These are phyloP conservation scores for Oxyscelio sp. DNA, from an alignment of 2,888 invertebrate genomes.

Conservation along the genomic window DNA sequence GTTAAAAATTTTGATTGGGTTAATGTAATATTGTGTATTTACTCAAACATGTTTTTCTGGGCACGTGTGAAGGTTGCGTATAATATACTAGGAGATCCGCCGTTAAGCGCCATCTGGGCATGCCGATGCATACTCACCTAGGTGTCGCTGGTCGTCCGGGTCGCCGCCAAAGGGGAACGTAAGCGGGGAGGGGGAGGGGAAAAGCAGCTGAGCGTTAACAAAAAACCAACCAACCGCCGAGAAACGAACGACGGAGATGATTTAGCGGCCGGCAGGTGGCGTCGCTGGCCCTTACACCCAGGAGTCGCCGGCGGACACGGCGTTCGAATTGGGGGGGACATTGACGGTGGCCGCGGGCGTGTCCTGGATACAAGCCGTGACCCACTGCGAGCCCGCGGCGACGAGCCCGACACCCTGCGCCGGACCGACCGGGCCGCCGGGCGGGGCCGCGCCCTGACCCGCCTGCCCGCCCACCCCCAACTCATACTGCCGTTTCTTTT, in stretches of 20 bases:
- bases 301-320: slow-evolving; percentile 83
- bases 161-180: slow-evolving; percentile 21
- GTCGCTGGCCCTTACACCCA: too few relatives aligned
- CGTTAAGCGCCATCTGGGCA: neutral
- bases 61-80: neutral
- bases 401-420: slow-evolving; percentile 76
- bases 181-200: slow-evolving; percentile 38
- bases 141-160: slow-evolving; percentile 33
- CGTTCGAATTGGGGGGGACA: slow-evolving; percentile 85
- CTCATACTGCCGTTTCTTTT: slow-evolving; percentile 89
- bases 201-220: too few relatives aligned
- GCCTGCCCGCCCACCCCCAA: slow-evolving; percentile 87
- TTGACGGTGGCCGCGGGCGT: slow-evolving; percentile 82
- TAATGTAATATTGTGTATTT: too few relatives aligned
- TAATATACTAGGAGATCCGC: neutral
- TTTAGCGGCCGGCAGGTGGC: too few relatives aligned
- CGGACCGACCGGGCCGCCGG: slow-evolving; percentile 75
- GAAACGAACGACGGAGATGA: too few relatives aligned
- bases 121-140: slow-evolving; percentile 52
- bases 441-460: slow-evolving; percentile 80
- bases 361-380: slow-evolving; percentile 80
- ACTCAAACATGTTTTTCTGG: too few relatives aligned
- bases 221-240: neutral
- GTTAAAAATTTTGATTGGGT: too few relatives aligned
- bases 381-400: slow-evolving; percentile 83